Percentiles rank a stretch among this genome's conserved stretches.
Evolutionary conservation across 1,140 invertebrate genomes (phyloP).

Genomic region (Melanaphis sacchari): DNA sequence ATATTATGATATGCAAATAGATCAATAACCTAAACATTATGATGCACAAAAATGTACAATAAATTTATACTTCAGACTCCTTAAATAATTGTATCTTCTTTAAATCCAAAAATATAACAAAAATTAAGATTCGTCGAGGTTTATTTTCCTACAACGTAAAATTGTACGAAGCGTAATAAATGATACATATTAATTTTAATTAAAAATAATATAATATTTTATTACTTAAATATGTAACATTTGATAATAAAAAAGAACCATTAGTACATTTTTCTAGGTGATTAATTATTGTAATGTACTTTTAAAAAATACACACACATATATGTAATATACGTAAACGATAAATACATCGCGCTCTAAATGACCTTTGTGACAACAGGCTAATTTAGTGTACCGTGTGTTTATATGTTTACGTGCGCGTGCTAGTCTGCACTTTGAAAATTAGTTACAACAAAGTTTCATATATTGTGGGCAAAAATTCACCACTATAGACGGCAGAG

Average conservation of each 20-base stretch:
- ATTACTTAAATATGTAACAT: background rate
- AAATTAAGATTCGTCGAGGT: background rate
- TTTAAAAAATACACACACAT: background rate
- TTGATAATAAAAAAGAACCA: background rate
- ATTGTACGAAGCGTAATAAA: background rate
- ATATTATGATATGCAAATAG: background rate
- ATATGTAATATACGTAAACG: background rate
- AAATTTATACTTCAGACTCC: background rate
- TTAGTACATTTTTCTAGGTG: background rate
- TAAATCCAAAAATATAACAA: background rate
- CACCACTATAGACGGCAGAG: background rate
- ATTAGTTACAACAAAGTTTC: background rate
- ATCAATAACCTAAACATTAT: background rate
- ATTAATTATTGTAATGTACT: background rate
- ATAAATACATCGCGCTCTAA: conserved; percentile 35
- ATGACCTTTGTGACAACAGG: conserved; percentile 38
- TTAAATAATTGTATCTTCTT: background rate
- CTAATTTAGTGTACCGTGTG: conserved; percentile 32
- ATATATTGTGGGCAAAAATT: background rate
- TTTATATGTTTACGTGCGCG: background rate
- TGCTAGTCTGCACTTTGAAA: background rate
- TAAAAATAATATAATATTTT: background rate
- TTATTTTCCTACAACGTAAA: background rate
- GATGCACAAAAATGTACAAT: background rate
- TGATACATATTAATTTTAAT: background rate